phyloP scores from a whole-genome alignment of 2,797 vertebrate species.

The Rachycentron canadum region DNA sequence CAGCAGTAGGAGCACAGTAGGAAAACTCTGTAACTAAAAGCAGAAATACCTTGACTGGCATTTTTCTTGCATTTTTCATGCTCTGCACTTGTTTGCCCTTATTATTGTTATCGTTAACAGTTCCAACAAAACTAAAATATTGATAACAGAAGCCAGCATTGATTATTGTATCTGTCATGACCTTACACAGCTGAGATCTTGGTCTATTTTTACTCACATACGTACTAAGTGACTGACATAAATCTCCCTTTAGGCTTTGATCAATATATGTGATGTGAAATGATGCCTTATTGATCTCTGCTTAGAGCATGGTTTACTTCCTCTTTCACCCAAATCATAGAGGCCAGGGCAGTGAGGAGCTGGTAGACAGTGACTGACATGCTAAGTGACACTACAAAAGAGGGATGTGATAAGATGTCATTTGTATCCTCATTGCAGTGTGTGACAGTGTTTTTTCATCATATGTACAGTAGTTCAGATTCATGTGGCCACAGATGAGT shows the following conservation, averaged over 20 bases:
- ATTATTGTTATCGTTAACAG: not conserved
- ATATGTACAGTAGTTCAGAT: not conserved
- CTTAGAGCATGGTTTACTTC: conserved; percentile 23
- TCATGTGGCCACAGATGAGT: conserved; percentile 19
- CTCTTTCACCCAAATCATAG: conserved; percentile 18
- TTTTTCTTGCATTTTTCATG: not conserved
- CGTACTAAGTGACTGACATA: conserved; percentile 2
- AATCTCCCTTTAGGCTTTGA: conserved; percentile 43
- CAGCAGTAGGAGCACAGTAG: not conserved
- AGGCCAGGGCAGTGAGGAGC: conserved; percentile 13
- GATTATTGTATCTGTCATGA: conserved; percentile 7
- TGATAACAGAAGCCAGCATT: conserved; percentile 3
- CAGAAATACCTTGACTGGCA: not conserved
- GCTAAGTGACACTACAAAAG: not conserved
- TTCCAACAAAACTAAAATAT: not conserved
- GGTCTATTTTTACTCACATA: not conserved
- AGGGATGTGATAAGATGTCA: not conserved
- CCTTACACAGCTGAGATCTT: not conserved
- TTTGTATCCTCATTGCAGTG: not conserved
- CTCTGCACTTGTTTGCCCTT: not conserved
- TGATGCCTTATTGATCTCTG: conserved; percentile 50
- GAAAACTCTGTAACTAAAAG: not conserved
- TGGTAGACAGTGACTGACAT: not conserved
- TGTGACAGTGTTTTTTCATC: conserved; percentile 2
- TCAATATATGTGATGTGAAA: conserved; percentile 49